Evolutionary conservation across 2,797 vertebrate genomes (phyloP), one percentile per base, ranked within the genome.

Genomic region (Crenuchus spilurus): DNA sequence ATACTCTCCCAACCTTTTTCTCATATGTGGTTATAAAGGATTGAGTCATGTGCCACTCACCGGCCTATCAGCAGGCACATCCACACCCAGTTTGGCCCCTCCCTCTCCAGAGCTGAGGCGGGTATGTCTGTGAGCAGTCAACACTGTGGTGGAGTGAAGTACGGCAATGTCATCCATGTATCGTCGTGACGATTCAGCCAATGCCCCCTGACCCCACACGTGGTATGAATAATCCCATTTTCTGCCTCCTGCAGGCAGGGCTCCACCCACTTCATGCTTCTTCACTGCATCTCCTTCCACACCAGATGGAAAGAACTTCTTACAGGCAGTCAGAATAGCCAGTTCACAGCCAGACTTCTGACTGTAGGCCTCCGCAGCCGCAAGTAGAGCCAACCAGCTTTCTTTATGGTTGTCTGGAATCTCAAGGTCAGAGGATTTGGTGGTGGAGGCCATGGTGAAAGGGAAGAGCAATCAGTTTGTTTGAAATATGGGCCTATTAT

Each of bases 161-260:
- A 94, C 92, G 0, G 94, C 92, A 2, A 97, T 97, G 87, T 97
- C 96, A 0, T 96, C 95, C 74, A 96, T 82, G 85, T 96, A 97
- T 70, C 92, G 90, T 9, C 92, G 92, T 0, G 94, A 88, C 0
- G 95, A 94, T 57, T 96, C 95, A 0, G 94, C 93, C 78, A 97
- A 88, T 2, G 94, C 89, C 0, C 96, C 95, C 0, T 92, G 93
- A 18, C 96, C 96, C 62, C 95, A 95, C 4, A 95, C 91, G 0
- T 84, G 88, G 2, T 96, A 97, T 41, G 87, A 86, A 62, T 93
- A 96, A 22, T 94, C 92, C 1, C 87, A 88, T 76, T 88, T 89
- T 69, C 85, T 85, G 68, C 70, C 48, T 35, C 66, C 78, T 0
- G 74, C 28, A 0, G 82, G 62, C 64, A 87, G 82, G 75, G 78